Evolutionary conservation across 2,113 vertebrate species (phyloP).

Genomic region (Conger conger): DNA sequence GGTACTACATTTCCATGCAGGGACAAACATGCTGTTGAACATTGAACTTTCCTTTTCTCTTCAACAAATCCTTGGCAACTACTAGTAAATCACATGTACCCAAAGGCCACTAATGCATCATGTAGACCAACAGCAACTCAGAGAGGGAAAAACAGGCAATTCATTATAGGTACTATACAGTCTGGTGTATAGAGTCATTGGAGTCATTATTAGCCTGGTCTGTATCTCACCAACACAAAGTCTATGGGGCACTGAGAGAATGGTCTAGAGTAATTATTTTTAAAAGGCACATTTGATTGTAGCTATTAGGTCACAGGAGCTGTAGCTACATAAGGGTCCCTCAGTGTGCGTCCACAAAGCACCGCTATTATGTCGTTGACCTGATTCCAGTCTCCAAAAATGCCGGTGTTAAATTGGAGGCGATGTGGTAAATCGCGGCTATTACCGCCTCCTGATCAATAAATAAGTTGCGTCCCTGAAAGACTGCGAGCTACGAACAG

Average conservation of each 20-base stretch:
- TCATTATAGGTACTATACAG: too few species aligned
- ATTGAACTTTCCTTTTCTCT: not conserved
- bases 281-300: conserved; percentile 1
- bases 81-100: not conserved
- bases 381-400: conserved; percentile 5
- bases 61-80: conserved; percentile 5
- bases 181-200: too few species aligned
- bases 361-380: conserved; percentile 18
- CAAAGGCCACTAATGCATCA: not conserved
- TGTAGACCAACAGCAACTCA: not conserved
- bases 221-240: not conserved
- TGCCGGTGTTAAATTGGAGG: too few species aligned
- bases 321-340: not conserved
- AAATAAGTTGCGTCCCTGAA: not conserved
- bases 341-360: too few species aligned
- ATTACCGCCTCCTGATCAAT: not conserved
- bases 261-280: not conserved
- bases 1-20: not conserved
- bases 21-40: not conserved
- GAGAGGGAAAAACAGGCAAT: not conserved
- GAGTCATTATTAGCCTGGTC: not conserved
- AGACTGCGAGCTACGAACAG: not conserved
- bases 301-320: conserved; percentile 7
- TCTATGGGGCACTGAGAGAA: not conserved
- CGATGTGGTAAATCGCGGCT: not conserved